These are phyloP conservation scores for Otolemur crassicaudatus DNA, from an alignment of 2,797 vertebrate species.

Conservation along the genomic window DNA sequence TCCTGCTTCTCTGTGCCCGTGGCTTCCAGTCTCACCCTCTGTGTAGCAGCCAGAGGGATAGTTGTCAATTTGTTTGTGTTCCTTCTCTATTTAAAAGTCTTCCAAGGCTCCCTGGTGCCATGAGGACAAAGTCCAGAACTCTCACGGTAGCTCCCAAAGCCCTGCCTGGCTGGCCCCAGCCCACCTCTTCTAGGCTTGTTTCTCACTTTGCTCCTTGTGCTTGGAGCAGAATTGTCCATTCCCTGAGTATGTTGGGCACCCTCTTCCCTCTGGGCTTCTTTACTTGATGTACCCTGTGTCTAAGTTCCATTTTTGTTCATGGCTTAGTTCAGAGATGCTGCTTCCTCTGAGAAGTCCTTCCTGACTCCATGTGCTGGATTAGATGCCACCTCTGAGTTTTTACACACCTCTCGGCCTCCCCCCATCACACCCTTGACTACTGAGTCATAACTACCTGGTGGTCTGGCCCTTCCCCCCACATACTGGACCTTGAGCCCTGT, in stretches of 20 bases:
- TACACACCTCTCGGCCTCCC: not conserved
- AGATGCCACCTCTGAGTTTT: not conserved
- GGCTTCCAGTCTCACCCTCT: not conserved
- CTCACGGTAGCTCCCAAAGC: not conserved
- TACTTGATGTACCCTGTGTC: rapidly evolving
- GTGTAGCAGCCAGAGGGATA: not conserved
- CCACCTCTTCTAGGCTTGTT: not conserved
- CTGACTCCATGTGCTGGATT: not conserved
- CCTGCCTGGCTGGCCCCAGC: not conserved
- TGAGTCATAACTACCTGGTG: not conserved
- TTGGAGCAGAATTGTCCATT: not conserved
- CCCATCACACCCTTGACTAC: not conserved
- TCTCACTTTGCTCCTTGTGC: not conserved
- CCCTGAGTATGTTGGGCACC: not conserved
- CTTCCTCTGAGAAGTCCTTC: not conserved
- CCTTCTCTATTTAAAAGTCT: not conserved
- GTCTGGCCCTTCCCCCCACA: not conserved
- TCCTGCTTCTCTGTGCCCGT: not conserved
- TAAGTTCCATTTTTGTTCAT: not conserved
- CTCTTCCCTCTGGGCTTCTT: not conserved
- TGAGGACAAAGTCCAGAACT: not conserved
- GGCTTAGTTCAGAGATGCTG: not conserved
- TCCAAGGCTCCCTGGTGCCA: not conserved
- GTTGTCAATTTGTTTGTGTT: not conserved
- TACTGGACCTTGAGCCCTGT: not conserved